Evolutionary conservation across 2,888 invertebrate species (phyloP).

Genomic region (Drosophila antonietae): DNA sequence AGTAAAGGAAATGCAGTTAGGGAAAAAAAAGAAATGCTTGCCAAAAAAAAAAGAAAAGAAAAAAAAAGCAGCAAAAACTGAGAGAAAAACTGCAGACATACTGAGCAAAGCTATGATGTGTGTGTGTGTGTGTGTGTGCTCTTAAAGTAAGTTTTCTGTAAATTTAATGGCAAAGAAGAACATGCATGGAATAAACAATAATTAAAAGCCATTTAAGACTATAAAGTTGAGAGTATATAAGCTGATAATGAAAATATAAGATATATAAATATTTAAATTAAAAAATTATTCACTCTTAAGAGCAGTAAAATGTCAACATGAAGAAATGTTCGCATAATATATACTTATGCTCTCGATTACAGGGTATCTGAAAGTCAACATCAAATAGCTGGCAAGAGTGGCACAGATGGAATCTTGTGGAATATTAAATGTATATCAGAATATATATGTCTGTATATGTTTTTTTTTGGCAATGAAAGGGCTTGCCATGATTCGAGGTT

Average conservation of each 20-base stretch:
- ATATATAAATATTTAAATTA: neutral
- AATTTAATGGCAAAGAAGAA: neutral
- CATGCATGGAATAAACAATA: neutral
- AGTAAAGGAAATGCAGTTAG: constrained; percentile 60
- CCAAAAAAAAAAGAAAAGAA: constrained; percentile 47
- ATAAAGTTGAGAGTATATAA: neutral
- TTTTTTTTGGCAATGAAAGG: constrained; percentile 50
- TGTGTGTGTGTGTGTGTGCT: neutral
- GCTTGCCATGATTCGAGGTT: constrained; percentile 7
- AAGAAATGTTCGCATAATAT: neutral
- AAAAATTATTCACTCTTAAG: neutral
- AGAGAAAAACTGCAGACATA: constrained; percentile 35
- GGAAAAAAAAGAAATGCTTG: constrained; percentile 43
- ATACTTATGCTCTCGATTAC: neutral
- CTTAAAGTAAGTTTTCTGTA: constrained; percentile 12
- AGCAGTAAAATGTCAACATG: no score
- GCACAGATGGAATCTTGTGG: constrained; percentile 21
- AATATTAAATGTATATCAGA: constrained; percentile 29
- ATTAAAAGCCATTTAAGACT: neutral
- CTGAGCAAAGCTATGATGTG: constrained; percentile 22
- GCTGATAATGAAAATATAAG: no score
- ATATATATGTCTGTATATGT: constrained; percentile 3
- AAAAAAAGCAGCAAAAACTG: neutral
- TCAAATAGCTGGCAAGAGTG: neutral
- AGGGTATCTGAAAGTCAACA: constrained; percentile 13